Conservation (phyloP, 2,113 vertebrate genomes). For the Brienomyrus brachyistius region DNA sequence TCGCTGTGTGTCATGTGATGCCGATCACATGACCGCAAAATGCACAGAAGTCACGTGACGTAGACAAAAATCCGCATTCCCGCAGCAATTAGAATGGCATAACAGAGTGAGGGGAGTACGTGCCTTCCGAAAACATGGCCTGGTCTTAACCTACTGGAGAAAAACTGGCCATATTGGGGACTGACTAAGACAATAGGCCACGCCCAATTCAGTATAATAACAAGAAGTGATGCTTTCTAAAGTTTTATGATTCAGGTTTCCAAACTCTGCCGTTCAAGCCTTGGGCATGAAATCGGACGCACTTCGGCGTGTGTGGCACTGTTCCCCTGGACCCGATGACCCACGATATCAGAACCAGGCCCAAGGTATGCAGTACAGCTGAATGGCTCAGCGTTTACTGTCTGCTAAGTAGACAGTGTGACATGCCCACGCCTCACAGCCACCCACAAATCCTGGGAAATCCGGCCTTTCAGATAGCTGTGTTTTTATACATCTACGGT, state of each 20-base stretch:
- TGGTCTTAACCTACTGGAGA: slow-evolving; percentile 36
- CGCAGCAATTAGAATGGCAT: neutral
- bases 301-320: neutral
- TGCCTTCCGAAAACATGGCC: neutral
- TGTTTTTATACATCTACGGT: slow-evolving; percentile 33
- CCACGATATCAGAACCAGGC: neutral
- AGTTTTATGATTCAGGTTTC: slow-evolving; percentile 26
- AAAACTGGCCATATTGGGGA: slow-evolving; percentile 46
- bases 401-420: neutral
- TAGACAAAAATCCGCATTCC: neutral
- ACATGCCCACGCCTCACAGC: slow-evolving; percentile 36
- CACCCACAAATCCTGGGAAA: slow-evolving; percentile 41
- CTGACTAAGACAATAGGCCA: slow-evolving; percentile 39
- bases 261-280: neutral
- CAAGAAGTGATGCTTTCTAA: slow-evolving; percentile 43
- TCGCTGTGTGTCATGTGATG: neutral
- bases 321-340: neutral
- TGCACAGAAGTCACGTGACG: neutral
- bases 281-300: too few relatives aligned
- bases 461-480: slow-evolving; percentile 30
- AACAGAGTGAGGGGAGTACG: slow-evolving; percentile 45
- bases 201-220: slow-evolving; percentile 41
- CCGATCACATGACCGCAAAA: neutral
- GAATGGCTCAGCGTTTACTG: neutral
- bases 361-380: neutral